Base-by-base conservation (phyloP, 2,888 invertebrate species). In the Agrochola macilenta region DNA sequence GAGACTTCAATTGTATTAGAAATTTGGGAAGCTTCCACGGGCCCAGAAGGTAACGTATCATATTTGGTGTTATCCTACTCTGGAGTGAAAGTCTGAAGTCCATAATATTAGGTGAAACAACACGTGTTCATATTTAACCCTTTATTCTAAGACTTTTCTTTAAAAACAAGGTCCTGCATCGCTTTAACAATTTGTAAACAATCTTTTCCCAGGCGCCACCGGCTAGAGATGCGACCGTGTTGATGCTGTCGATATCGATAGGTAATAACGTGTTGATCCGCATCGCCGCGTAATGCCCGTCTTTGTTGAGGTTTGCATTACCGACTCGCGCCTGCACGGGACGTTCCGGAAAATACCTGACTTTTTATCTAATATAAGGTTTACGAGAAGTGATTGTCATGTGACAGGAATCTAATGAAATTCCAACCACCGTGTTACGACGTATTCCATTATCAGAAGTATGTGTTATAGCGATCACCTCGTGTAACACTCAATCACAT, bases 221-320 rank as follows among this genome's bases (percentile, higher is more conserved):
- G 69, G 39, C 64, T 52, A 65, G 60, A 74, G 63, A 64, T 64
- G 73, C 43, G 77, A 58, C 23, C 69, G 76, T 35, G 77, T 76
- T 60, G 80, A 69, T 57, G 57, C 52, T 52, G 46, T 73, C 61
- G 69, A 69, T 65, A 65, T 72, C 69, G 68, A 81, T 74, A 74
- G 78, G 70, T 74, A 77, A 77, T 74, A 82, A 69, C 68, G 69
- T 74, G 74, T 85, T 78, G 85, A 69, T 84, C 69, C 73, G 54
- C 65, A 35, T 65, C 30, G 49, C 66, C 78, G n/a, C 46, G 60
- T 52, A 52, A 77, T 69, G 39, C 64, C 43, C 64, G 43, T 64
- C 82, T 85, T 78, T 85, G 86, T 82, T 39, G 86, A 46, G 69
- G 85, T 58, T 77, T 69, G 57, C 71, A 78, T 83, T 78, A 85